phyloP scores from a whole-genome alignment of 2,113 vertebrate genomes.

The Agelaius phoeniceus region DNA sequence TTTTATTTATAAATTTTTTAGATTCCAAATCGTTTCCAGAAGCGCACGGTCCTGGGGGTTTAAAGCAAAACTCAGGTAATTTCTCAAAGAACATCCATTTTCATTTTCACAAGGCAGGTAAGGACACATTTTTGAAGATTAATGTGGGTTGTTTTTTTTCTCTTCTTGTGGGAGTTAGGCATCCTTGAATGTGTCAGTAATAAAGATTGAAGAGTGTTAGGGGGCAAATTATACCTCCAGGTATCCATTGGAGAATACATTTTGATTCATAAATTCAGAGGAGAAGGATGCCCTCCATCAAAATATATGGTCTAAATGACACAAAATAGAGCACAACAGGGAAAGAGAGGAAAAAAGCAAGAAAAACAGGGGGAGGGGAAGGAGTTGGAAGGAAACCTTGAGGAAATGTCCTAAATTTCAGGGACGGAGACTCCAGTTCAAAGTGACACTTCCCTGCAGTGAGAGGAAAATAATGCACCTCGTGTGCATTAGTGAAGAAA shows the following conservation, averaged over 20 bases:
- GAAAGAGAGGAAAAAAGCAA: neutral
- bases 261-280: conserved; percentile 15
- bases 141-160: neutral
- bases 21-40: conserved; percentile 9
- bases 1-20: conserved; percentile 2
- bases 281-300: conserved; percentile 23
- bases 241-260: neutral
- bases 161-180: neutral
- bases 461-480: neutral
- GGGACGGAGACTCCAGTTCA: neutral
- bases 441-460: neutral
- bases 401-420: neutral
- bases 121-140: conserved; percentile 51
- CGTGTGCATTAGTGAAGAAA: neutral
- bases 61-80: conserved; percentile 26
- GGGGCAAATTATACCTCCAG: conserved; percentile 18
- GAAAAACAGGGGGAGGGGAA: neutral
- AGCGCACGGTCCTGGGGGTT: neutral
- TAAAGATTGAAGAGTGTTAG: conserved; percentile 38
- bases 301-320: conserved; percentile 11
- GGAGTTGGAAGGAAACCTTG: neutral
- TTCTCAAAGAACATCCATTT: conserved; percentile 48
- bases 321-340: neutral
- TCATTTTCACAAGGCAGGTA: conserved; percentile 38
- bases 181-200: conserved; percentile 61